Evolutionary conservation across 1,140 invertebrate genomes (phyloP).

Genomic region (Listronotus oregonensis): DNA sequence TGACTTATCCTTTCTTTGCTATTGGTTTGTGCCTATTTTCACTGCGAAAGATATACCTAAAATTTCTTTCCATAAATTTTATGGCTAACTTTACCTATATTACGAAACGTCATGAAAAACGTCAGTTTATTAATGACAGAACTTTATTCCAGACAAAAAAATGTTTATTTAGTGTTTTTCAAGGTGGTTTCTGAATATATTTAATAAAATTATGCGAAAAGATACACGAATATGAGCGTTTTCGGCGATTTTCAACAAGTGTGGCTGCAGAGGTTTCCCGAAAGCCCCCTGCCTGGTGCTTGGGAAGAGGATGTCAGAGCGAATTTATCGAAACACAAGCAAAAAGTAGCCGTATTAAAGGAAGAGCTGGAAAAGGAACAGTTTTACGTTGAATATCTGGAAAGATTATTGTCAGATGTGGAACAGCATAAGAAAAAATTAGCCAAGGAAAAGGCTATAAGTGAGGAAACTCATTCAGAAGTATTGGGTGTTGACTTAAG

Average conservation of each 20-base stretch:
- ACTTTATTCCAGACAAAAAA: constrained; percentile 10
- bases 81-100: too few species aligned
- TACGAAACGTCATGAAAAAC: constrained; percentile 10
- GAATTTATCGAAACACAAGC: constrained; percentile 85
- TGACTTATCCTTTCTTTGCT: too few species aligned
- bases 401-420: constrained; percentile 79
- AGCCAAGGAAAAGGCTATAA: constrained; percentile 43
- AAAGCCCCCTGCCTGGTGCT: constrained; percentile 83
- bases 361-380: constrained; percentile 88
- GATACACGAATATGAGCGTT: constrained; percentile 73
- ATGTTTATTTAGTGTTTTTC: constrained; percentile 7
- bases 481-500: constrained; percentile 45
- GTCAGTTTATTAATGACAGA: constrained; percentile 5
- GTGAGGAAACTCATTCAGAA: constrained; percentile 39
- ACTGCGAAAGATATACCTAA: too few species aligned
- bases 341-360: constrained; percentile 76
- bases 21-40: too few species aligned
- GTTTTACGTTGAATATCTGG: constrained; percentile 87
- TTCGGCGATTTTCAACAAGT: constrained; percentile 86
- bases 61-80: too few species aligned
- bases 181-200: neutral
- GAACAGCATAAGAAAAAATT: constrained; percentile 69
- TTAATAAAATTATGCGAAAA: constrained; percentile 27
- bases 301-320: constrained; percentile 90
- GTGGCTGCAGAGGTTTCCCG: constrained; percentile 86